Evolutionary conservation across 2,113 vertebrate genomes (phyloP), one percentile per base, ranked within the genome.

Genomic region (Picathartes gymnocephalus): DNA sequence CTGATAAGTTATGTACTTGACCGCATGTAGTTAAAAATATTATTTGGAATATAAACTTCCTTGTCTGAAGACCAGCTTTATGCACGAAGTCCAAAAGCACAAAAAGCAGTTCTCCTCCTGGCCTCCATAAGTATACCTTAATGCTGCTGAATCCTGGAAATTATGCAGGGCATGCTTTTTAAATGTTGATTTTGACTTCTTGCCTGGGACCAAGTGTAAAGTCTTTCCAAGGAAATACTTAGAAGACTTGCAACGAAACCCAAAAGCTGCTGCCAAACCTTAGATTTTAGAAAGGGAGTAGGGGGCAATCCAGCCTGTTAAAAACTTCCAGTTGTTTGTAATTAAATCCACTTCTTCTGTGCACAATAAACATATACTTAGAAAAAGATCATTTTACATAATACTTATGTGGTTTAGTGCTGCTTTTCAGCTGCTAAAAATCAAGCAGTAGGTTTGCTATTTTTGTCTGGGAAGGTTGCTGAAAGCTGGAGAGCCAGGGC

Each of bases 141-240:
- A 78, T 58, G 65, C 73, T 95, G 72, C 94, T 39, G 87, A 96
- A 86, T 87, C 94, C 97, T 97, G 86, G 90, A 96, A 97, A 96
- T 95, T 77, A 92, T 96, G 90, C 92, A 66, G 91, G 91, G 93
- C 86, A 69, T 95, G 80, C 73, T 95, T 97, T 95, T 94, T 86
- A 90, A 93, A 92, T 96, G 97, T 98, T 97, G 96, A 86, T 90
- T 97, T 98, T 97, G 97, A 97, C 95, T 95, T 92, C 84, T 96
- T 98, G 97, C 97, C 97, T 97, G 94, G 78, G 97, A 96, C 97
- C 97, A 93, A 97, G 95, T 95, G 87, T 91, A 96, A 94, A 90
- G 73, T 96, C 97, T 97, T 97, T 97, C 97, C 96, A 97, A 97
- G 97, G 97, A 98, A 97, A 97, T 97, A 94, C 96, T 98, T 97